Percentiles rank a stretch among this genome's conserved stretches.
Evolutionary conservation across 2,113 vertebrate species (phyloP).

Genomic region (Uria aalge): DNA sequence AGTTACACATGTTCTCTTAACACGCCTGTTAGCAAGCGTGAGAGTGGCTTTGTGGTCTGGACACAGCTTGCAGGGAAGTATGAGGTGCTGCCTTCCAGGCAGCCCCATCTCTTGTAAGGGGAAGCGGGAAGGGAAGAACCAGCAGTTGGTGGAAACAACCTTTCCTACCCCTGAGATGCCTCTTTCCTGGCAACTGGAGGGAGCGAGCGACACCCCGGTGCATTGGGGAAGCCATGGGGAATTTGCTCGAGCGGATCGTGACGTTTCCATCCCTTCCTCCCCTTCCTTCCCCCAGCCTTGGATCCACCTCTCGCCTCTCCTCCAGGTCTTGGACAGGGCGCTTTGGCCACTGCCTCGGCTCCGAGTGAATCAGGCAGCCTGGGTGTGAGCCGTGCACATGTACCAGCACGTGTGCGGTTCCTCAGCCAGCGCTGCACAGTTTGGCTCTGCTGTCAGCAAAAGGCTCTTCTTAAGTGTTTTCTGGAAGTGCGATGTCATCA

Average conservation of each 20-base stretch:
- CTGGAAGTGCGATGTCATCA: not conserved
- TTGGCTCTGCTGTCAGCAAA: constrained; percentile 28
- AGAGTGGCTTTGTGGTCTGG: constrained; percentile 31
- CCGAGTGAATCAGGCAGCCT: not conserved
- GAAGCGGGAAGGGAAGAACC: not conserved
- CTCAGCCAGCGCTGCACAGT: constrained; percentile 10
- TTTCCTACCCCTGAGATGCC: not conserved
- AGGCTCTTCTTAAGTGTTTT: not conserved
- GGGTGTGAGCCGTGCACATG: not conserved
- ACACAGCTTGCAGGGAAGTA: not conserved
- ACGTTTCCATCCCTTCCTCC: not conserved
- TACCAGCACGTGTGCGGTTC: not conserved
- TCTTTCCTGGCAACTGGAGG: not conserved
- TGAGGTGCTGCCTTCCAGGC: not conserved
- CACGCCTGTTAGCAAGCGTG: not conserved
- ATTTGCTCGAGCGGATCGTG: not conserved
- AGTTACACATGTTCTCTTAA: not conserved
- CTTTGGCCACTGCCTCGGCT: not conserved
- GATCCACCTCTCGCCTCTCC: not conserved
- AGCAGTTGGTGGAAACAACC: not conserved
- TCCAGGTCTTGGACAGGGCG: not conserved
- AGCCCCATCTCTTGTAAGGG: not conserved
- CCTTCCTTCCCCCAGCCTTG: not conserved
- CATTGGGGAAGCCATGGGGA: not conserved
- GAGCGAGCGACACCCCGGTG: accelerated